phyloP scores from a whole-genome alignment of 2,797 vertebrate genomes.

The Lemur catta region DNA sequence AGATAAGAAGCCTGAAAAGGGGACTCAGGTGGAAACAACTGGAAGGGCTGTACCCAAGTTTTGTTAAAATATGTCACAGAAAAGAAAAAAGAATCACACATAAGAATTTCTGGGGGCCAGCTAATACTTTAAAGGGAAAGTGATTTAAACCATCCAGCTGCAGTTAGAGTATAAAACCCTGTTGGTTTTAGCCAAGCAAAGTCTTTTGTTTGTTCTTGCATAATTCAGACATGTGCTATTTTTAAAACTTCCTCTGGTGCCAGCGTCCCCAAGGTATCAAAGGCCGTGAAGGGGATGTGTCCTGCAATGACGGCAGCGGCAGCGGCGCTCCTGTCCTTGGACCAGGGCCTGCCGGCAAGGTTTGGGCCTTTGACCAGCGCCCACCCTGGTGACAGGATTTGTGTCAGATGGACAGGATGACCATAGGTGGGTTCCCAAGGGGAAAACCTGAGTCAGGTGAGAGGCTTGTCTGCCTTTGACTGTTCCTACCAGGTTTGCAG shows the following conservation, averaged over 20 bases:
- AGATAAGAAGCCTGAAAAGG: neutral
- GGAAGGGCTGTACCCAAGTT: neutral
- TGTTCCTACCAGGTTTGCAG: neutral
- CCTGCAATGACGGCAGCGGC: accelerated
- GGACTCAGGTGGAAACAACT: neutral
- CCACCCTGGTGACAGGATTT: neutral
- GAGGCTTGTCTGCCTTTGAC: neutral
- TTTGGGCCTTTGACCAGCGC: neutral
- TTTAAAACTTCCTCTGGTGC: conserved; percentile 32
- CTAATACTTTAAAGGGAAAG: neutral
- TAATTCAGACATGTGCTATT: neutral
- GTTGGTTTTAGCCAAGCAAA: neutral
- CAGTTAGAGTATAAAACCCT: neutral
- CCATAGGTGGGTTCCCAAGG: neutral
- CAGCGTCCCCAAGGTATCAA: neutral
- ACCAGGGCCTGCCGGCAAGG: neutral
- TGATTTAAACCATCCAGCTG: neutral
- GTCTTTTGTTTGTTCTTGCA: neutral
- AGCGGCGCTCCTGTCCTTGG: accelerated
- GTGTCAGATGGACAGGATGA: neutral
- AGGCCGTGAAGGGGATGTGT: neutral
- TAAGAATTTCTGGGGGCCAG: neutral
- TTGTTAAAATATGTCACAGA: neutral
- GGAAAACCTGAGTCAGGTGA: neutral
- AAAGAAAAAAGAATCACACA: neutral